Percentiles rank a stretch among this genome's conserved stretches.
phyloP scores from a whole-genome alignment of 2,888 invertebrate species.

The Trissonchulus latispiculum region DNA sequence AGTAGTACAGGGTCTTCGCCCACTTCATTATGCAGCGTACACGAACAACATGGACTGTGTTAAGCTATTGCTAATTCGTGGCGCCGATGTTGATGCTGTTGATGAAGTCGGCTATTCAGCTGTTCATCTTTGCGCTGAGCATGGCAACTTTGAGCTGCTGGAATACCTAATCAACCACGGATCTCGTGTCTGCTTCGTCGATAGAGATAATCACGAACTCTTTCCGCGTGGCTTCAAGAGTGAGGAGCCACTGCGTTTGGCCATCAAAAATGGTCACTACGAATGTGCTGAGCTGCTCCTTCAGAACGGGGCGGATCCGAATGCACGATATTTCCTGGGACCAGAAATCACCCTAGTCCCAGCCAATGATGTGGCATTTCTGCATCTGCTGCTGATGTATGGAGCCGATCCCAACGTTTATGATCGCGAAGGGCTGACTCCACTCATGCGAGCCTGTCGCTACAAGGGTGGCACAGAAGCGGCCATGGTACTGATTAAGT shows the following conservation, averaged over 20 bases:
- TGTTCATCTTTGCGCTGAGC: slow-evolving; percentile 74
- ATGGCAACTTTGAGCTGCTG: slow-evolving; percentile 42
- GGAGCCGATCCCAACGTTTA: slow-evolving; percentile 78
- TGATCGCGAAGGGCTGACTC: slow-evolving; percentile 74
- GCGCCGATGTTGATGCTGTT: slow-evolving; percentile 58
- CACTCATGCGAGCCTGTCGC: slow-evolving; percentile 78
- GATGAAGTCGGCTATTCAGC: slow-evolving; percentile 71
- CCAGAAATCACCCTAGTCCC: slow-evolving; percentile 70
- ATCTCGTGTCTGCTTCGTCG: slow-evolving; percentile 55
- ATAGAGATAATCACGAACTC: slow-evolving; percentile 42
- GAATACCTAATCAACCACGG: slow-evolving; percentile 54
- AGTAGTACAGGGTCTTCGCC: slow-evolving; percentile 73
- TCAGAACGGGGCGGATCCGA: slow-evolving; percentile 75
- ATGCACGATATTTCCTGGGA: slow-evolving; percentile 56
- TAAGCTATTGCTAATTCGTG: slow-evolving; percentile 62
- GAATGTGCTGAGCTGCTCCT: slow-evolving; percentile 57
- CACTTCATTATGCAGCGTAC: slow-evolving; percentile 85
- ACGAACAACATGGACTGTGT: slow-evolving; percentile 66
- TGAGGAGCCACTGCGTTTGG: slow-evolving; percentile 77
- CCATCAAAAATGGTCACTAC: slow-evolving; percentile 72
- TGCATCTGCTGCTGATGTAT: slow-evolving; percentile 68
- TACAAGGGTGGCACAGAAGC: slow-evolving; percentile 49
- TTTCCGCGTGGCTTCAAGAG: slow-evolving; percentile 30
- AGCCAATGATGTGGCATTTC: slow-evolving; percentile 57
- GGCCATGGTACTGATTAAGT: slow-evolving; percentile 53